These are phyloP conservation scores for Epinotia bilunana DNA, from an alignment of 2,888 invertebrate genomes.

Conservation along the genomic window DNA sequence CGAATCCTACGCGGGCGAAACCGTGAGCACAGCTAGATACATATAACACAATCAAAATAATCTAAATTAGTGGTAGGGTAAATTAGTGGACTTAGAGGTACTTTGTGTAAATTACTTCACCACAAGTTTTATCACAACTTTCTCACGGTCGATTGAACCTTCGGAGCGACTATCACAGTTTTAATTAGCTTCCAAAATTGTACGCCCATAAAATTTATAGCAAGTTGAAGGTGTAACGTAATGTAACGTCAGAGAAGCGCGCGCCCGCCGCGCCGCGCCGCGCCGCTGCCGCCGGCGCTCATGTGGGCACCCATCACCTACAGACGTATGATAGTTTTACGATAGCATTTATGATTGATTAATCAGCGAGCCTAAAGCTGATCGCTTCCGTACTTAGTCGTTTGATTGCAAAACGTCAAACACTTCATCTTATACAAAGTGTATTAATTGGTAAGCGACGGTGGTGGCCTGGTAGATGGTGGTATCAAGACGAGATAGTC, in stretches of 20 bases:
- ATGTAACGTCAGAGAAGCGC: slow-evolving; percentile 59
- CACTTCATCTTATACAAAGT: slow-evolving; percentile 49
- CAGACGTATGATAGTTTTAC: slow-evolving; percentile 58
- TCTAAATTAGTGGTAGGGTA: not conserved
- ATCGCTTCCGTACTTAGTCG: slow-evolving; percentile 74
- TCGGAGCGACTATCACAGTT: slow-evolving; percentile 74
- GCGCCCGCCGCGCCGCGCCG: slow-evolving; percentile 49
- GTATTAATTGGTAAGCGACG: slow-evolving; percentile 46
- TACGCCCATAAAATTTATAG: slow-evolving; percentile 80
- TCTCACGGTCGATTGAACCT: slow-evolving; percentile 73
- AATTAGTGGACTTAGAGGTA: not conserved
- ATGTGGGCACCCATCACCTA: slow-evolving; percentile 61
- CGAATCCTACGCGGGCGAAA: no score
- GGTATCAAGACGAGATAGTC: slow-evolving; percentile 29
- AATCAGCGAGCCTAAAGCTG: slow-evolving; percentile 69
- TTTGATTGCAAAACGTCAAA: slow-evolving; percentile 63
- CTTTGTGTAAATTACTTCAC: slow-evolving; percentile 51
- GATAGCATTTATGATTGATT: slow-evolving; percentile 75
- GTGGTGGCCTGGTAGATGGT: slow-evolving; percentile 15
- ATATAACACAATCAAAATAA: slow-evolving; percentile 9
- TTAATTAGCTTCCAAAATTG: slow-evolving; percentile 81
- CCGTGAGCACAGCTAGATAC: no score
- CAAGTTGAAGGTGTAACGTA: slow-evolving; percentile 69
- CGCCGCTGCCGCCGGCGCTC: slow-evolving; percentile 59
- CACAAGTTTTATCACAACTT: slow-evolving; percentile 70